Evolutionary conservation across 2,888 invertebrate species (phyloP), one percentile per base, ranked within the genome.

Genomic region (Miltochrista miniata): DNA sequence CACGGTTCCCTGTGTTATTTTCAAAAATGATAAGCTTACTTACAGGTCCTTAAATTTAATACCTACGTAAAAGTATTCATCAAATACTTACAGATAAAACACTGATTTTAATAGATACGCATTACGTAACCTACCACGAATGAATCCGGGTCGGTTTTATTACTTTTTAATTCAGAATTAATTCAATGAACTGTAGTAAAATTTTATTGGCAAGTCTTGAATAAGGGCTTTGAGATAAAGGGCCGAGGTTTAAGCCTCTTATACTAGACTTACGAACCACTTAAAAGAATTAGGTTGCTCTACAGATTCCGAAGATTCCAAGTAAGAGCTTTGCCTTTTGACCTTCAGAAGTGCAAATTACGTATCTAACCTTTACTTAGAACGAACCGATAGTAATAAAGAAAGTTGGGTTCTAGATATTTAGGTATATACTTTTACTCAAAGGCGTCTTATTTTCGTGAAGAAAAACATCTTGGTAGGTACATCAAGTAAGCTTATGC

Each of bases 81-180:
- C 18, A 24, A 4, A 24, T 24, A 24, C 18, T 24, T 24, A 4
- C 18, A 14, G 15, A 14, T 14, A 36, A 14, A 36, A 14, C 36
- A 3, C 10, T 10, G 30, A 49, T 45, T 51, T 54, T 46, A 58
- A 39, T n/a, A n/a, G n/a, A n/a, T 34, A 34, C 59, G 45, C 56
- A 60, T 59, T 59, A 64, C 52, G 42, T 39, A 66, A 64, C 52
- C 45, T 64, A 51, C 57, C 54, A 58, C 50, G 54, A 44, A 56
- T 53, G 56, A 64, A 57, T 63, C 60, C 59, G 54, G 56, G 61
- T 59, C 45, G 54, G 64, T 67, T 43, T 74, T 72, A 70, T 68
- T 60, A 72, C 54, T 55, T 64, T 73, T 73, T 63, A 72, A 71
- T 71, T 59, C 43, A 54, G 58, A 64, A 74, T 70, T 70, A 64